Base-by-base conservation (phyloP, 2,113 vertebrate genomes). In the Cebidichthys violaceus region DNA sequence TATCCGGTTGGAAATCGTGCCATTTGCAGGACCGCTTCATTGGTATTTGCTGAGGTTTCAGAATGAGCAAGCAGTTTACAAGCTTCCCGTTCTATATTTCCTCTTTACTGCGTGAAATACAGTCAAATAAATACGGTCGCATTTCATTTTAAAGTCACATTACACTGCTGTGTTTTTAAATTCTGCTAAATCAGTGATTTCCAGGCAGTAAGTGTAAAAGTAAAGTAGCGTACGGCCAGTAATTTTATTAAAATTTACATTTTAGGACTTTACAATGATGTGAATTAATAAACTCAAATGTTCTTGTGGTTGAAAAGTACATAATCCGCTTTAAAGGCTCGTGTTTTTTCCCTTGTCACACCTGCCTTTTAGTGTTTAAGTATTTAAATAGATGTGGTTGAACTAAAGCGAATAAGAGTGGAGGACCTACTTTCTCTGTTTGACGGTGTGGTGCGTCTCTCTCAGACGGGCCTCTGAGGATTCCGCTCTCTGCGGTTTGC, bases 401-500 rank as follows among this genome's bases (percentile, higher is more conserved):
- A 22, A 27, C 69, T 4, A 18, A 14, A 41, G 20, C 29, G 29
- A 39, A 24, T 24, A 17, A 27, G 13, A 24, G 2, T 37, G 50
- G 47, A 74, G 67, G 70, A 29, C 31, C 74, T 4, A 61, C 81
- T 83, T 77, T 85, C 83, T 90, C 90, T 92, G 89, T 92, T 68
- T 71, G 83, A 71, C 75, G 66, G 75, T 82, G 86, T 89, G 67
- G 84, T 41, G 84, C n/a, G 66, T 82, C 61, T 86, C 76, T 69
- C 55, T 2, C 82, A 85, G 78, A 80, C 41, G 41, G 85, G 70
- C 85, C 90, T 83, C 83, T 2, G 77, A 88, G 89, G 89, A 91
- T 76, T 89, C 82, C 90, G 90, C 92, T 93, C 91, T 86, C 85
- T 50, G 85, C 43, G 61, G 90, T 93, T 90, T 93, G 92, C 91